Conservation (phyloP, 1,140 invertebrate genomes). For the Lordiphosa clarofinis region DNA sequence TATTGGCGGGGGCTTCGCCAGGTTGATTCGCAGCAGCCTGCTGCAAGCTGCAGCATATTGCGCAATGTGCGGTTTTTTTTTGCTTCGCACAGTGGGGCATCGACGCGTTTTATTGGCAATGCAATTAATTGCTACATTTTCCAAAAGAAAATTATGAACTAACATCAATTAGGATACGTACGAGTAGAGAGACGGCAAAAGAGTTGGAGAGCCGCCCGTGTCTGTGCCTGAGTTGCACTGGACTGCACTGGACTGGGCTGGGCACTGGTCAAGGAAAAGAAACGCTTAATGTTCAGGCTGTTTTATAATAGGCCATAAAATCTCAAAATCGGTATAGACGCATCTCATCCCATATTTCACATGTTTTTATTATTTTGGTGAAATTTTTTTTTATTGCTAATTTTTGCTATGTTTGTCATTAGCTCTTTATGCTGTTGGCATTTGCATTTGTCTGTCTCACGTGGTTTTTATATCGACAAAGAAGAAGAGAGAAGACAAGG, state of each 20-base stretch:
- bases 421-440: conserved; percentile 22
- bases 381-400: conserved; percentile 15
- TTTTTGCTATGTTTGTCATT: conserved; percentile 48
- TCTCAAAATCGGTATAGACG: conserved; percentile 67
- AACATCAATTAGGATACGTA: conserved; percentile 72
- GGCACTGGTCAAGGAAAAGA: conserved; percentile 37
- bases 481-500: no score
- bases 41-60: conserved; percentile 38
- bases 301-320: conserved; percentile 77
- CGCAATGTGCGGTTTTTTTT: conserved; percentile 57
- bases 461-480: no score
- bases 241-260: conserved; percentile 7
- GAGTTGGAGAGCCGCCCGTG: conserved; percentile 4
- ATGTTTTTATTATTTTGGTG: conserved; percentile 73
- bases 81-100: conserved; percentile 60
- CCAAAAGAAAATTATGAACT: conserved; percentile 77
- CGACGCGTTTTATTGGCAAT: conserved; percentile 74
- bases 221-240: neutral
- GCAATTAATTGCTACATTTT: conserved; percentile 78
- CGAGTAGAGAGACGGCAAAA: conserved; percentile 14
- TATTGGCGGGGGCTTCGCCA: conserved; percentile 40
- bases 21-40: conserved; percentile 29
- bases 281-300: conserved; percentile 70
- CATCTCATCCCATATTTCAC: conserved; percentile 58
- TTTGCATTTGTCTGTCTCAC: conserved; percentile 6